These are phyloP conservation scores for Chelon labrosus DNA, from an alignment of 2,797 vertebrate genomes.

Conservation along the genomic window DNA sequence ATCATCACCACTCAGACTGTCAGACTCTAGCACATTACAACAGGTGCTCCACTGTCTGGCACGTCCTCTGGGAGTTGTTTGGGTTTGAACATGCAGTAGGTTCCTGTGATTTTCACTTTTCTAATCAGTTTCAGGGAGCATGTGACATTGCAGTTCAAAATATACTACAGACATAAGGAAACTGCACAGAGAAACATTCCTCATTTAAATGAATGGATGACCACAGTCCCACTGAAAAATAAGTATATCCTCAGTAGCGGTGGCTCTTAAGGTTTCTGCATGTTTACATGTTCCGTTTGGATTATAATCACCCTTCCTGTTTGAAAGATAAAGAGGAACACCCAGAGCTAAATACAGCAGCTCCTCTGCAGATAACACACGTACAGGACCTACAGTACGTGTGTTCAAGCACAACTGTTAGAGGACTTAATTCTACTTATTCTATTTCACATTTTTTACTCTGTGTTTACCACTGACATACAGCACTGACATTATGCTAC, in stretches of 20 bases:
- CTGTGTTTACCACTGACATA: too few species aligned
- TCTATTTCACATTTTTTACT: too few species aligned
- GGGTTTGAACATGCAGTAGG: neutral
- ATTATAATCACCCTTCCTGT: conserved; percentile 70
- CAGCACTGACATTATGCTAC: too few species aligned
- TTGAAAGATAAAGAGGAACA: conserved; percentile 57
- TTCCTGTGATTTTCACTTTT: conserved; percentile 22
- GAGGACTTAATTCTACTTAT: neutral
- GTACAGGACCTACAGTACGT: neutral
- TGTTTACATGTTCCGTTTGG: conserved; percentile 63
- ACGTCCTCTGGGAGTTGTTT: conserved; percentile 17
- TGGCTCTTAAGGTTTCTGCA: neutral
- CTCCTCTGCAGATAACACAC: neutral
- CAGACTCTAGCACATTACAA: conserved; percentile 57
- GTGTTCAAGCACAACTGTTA: conserved; percentile 3
- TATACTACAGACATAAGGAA: too few species aligned
- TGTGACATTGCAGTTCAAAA: too few species aligned
- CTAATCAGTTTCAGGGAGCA: neutral
- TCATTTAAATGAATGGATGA: neutral
- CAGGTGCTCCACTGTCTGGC: conserved; percentile 59
- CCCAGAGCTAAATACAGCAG: conserved; percentile 41
- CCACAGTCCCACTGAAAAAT: neutral
- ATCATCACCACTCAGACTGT: conserved; percentile 38
- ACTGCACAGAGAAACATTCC: neutral
- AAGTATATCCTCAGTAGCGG: conserved; percentile 1